These are phyloP conservation scores for Protodeltote pygarga DNA, from an alignment of 2,888 invertebrate genomes.

Conservation along the genomic window DNA sequence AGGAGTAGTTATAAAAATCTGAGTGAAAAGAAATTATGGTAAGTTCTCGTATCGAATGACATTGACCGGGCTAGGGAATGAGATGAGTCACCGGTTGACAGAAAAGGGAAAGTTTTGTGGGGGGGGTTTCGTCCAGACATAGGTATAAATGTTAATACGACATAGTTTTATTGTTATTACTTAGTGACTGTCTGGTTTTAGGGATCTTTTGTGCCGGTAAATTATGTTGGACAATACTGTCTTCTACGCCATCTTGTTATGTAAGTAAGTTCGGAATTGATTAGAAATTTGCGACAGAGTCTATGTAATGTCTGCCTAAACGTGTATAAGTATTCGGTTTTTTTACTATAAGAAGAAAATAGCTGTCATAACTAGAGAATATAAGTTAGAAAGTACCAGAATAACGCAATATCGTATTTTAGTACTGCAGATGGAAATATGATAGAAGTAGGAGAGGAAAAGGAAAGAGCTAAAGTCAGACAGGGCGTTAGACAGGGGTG, in stretches of 20 bases:
- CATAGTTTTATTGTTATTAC: conserved; percentile 41
- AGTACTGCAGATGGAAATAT: no score
- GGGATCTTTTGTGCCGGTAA: conserved; percentile 22
- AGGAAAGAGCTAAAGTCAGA: no score
- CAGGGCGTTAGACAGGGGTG: no score
- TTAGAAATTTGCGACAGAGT: no score
- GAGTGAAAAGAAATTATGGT: conserved; percentile 8
- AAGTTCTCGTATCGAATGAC: conserved; percentile 57
- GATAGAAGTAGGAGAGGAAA: no score
- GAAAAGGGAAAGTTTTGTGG: conserved; percentile 39
- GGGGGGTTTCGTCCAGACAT: conserved; percentile 40
- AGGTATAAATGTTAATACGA: conserved; percentile 41
- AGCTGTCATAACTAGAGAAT: no score
- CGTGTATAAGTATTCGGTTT: no score
- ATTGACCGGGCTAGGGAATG: conserved; percentile 62
- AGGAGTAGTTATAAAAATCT: neutral
- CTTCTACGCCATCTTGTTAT: conserved; percentile 2
- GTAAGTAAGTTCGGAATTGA: conserved; percentile 11
- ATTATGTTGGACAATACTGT: conserved; percentile 17
- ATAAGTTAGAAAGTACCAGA: no score
- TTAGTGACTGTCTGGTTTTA: conserved; percentile 20
- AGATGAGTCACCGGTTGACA: conserved; percentile 53
- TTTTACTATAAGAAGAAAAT: no score
- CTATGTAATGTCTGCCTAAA: no score
- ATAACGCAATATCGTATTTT: no score